Base-by-base conservation (phyloP, 1,140 invertebrate species). In the Stegodyphus dumicola region DNA sequence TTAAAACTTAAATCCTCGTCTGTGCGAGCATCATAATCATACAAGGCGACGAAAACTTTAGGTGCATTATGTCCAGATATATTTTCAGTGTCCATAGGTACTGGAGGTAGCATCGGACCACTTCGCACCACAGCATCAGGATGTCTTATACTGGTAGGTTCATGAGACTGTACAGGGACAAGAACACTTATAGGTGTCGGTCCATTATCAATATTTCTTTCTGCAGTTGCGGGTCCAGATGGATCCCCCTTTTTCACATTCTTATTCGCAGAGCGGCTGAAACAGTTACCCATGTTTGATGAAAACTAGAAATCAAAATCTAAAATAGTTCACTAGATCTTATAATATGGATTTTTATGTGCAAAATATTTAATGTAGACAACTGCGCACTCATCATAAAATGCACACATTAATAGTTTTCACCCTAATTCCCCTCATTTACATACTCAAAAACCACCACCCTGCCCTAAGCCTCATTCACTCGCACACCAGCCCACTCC, bases 1-100 rank as follows among this genome's bases (percentile, higher is more conserved):
- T 97, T 95, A 92, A 99, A 99, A 92, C 97, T 98, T 76, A 99
- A 92, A 92, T 99, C 98, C 91, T 99, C 98, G 90, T 99, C 97
- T 49, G 98, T 99, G 88, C 98, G 93, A 54, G 98, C 98, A 93
- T 99, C 98, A 91, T 99, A 99, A 92, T 99, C 98, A 91, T 99
- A 99, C 17, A 99, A 92, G 56, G 98, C 98, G 54, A 99, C 96
- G 92, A 99, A 99, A 89, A 99, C 95, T 89, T 92, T 92, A 5
- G 87, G 67, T 15, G 56, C 56, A 33, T 60, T 78, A 66, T 70
- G 73, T 53, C 86, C 86, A 48, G 65, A 52, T 33, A 78, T 13
- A 64, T 54, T 85, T 33, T 87, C 86, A 7, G 51, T 49, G 49
- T 87, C 76, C 15, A 77, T 64, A 53, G 76, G 79, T 48, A 81